phyloP scores from a whole-genome alignment of 2,113 vertebrate genomes.

The Varanus komodoensis region DNA sequence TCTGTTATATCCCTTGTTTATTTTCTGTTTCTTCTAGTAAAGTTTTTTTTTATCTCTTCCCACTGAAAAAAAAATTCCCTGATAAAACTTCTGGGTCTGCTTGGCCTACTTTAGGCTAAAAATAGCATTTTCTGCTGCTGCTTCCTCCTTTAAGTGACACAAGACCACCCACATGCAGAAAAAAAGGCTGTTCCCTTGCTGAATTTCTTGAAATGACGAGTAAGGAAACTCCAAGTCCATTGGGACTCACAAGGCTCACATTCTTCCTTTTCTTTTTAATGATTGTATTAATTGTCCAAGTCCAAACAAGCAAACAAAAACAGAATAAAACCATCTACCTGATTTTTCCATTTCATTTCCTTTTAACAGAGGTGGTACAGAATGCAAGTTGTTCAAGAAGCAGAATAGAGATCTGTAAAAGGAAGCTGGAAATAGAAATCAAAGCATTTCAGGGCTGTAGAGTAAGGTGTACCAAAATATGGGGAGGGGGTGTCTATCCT shows the following conservation, averaged over 20 bases:
- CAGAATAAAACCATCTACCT: constrained; percentile 4
- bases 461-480: too few species aligned
- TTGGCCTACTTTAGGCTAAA: constrained; percentile 72
- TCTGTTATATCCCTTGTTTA: not conserved
- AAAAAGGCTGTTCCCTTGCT: constrained; percentile 45
- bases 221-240: constrained; percentile 15
- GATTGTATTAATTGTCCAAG: too few species aligned
- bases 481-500: not conserved
- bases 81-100: constrained; percentile 59
- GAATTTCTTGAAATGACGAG: constrained; percentile 39
- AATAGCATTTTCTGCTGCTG: constrained; percentile 63
- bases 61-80: constrained; percentile 49
- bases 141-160: constrained; percentile 49
- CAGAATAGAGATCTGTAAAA: rapidly evolving
- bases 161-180: constrained; percentile 35
- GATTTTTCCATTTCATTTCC: not conserved
- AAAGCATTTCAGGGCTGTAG: not conserved
- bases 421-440: not conserved
- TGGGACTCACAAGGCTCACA: not conserved
- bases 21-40: constrained; percentile 36
- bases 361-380: not conserved
- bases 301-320: too few species aligned
- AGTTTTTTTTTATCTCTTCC: constrained; percentile 42
- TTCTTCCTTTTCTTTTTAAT: not conserved
- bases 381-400: not conserved